A percentile compares a stretch with the other conserved stretches of the same genome.
Evolutionary conservation across 2,113 vertebrate species (phyloP).

Genomic region (Tautogolabrus adspersus): DNA sequence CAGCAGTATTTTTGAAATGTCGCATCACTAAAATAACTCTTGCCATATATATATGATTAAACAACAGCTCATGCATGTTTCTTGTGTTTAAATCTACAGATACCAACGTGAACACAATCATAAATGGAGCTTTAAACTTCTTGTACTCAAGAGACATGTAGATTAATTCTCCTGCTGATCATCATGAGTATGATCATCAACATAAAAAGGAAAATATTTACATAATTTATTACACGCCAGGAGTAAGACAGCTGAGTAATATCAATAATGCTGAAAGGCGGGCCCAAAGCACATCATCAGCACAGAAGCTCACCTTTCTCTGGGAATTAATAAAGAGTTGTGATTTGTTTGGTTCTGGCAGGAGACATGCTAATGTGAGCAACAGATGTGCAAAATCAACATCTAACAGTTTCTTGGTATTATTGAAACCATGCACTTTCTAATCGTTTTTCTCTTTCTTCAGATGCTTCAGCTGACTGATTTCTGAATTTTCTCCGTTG

Average conservation of each 20-base stretch:
- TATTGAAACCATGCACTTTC: neutral
- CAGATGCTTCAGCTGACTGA: no score
- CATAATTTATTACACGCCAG: slow-evolving; percentile 28
- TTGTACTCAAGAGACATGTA: neutral
- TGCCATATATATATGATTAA: no score
- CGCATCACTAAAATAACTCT: no score
- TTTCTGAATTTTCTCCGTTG: no score
- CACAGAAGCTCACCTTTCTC: slow-evolving; percentile 7
- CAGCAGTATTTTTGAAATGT: no score
- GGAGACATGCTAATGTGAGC: neutral
- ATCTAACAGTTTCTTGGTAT: neutral
- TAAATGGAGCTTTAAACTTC: neutral
- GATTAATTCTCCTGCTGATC: neutral
- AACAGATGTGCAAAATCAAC: slow-evolving; percentile 5
- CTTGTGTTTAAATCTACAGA: neutral
- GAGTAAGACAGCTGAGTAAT: slow-evolving; percentile 16
- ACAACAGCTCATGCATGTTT: neutral
- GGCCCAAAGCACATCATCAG: slow-evolving; percentile 5
- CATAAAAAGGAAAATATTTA: slow-evolving; percentile 37
- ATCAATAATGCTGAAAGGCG: neutral
- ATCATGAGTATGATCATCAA: neutral
- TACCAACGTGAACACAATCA: neutral
- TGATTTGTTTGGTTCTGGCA: slow-evolving; percentile 7
- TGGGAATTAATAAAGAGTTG: slow-evolving; percentile 6
- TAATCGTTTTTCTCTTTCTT: no score